Conservation (phyloP, 2,797 vertebrate species). For the Chelon labrosus region DNA sequence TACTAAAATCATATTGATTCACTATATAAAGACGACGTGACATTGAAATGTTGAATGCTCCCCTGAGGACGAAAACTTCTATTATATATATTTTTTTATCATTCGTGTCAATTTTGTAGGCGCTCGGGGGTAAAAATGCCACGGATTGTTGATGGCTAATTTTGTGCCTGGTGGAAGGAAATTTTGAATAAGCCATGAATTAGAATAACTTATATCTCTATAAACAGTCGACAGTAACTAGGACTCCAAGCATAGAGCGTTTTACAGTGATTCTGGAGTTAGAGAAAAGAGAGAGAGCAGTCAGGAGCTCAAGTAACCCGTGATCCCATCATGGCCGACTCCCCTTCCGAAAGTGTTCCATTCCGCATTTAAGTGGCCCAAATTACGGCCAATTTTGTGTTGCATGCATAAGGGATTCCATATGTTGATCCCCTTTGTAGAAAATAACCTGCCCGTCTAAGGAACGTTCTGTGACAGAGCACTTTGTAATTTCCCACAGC, state of each 20-base stretch:
- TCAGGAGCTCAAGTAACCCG: constrained; percentile 24
- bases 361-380: constrained; percentile 63
- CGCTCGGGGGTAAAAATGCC: constrained; percentile 43
- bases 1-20: constrained; percentile 75
- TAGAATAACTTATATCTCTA: constrained; percentile 19
- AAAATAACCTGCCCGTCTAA: constrained; percentile 43
- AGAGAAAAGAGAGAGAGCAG: background rate
- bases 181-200: constrained; percentile 31
- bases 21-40: constrained; percentile 54
- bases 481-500: constrained; percentile 60
- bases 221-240: constrained; percentile 19
- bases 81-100: constrained; percentile 37
- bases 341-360: constrained; percentile 48
- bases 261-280: background rate
- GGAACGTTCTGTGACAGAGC: constrained; percentile 54
- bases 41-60: constrained; percentile 59
- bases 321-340: constrained; percentile 40
- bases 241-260: constrained; percentile 2
- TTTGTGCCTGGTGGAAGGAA: constrained; percentile 24
- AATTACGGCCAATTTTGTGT: constrained; percentile 68
- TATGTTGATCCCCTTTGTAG: constrained; percentile 63
- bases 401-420: constrained; percentile 60
- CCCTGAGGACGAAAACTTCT: constrained; percentile 47
- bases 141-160: constrained; percentile 43
- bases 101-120: constrained; percentile 48